Percentiles rank a stretch among this genome's conserved stretches.
phyloP scores from a whole-genome alignment of 2,113 vertebrate species.

The Eonycteris spelaea region DNA sequence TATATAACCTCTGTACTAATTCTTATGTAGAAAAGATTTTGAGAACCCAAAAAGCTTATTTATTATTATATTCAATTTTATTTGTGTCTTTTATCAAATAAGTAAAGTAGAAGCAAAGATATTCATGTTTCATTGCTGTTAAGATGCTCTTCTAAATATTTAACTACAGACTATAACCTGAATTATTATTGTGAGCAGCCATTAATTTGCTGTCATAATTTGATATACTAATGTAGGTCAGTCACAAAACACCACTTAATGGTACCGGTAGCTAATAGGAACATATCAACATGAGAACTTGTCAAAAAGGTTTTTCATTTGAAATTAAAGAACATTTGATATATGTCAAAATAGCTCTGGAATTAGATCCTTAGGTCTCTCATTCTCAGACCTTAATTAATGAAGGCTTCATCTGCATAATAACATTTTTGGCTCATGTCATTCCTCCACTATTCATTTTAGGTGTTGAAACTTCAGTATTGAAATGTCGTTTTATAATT shows the following conservation, averaged over 20 bases:
- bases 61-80: background rate
- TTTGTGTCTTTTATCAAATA: background rate
- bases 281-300: conserved; percentile 19
- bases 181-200: conserved; percentile 29
- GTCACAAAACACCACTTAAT: conserved; percentile 49
- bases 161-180: background rate
- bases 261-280: conserved; percentile 45
- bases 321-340: conserved; percentile 65
- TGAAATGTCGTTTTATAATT: background rate
- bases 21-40: background rate
- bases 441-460: conserved; percentile 3
- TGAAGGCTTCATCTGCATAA: conserved; percentile 40
- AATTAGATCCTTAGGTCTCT: conserved; percentile 53
- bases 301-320: conserved; percentile 61
- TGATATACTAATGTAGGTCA: conserved; percentile 64
- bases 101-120: background rate
- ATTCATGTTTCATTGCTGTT: background rate
- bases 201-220: conserved; percentile 56
- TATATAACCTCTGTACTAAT: background rate
- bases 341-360: conserved; percentile 59
- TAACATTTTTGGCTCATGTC: conserved; percentile 8
- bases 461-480: background rate
- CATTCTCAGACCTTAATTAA: conserved; percentile 49
- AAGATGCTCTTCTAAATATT: background rate
- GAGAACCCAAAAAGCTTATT: background rate